Conservation (phyloP, 2,888 invertebrate species). For the Amphiduros pacificus region DNA sequence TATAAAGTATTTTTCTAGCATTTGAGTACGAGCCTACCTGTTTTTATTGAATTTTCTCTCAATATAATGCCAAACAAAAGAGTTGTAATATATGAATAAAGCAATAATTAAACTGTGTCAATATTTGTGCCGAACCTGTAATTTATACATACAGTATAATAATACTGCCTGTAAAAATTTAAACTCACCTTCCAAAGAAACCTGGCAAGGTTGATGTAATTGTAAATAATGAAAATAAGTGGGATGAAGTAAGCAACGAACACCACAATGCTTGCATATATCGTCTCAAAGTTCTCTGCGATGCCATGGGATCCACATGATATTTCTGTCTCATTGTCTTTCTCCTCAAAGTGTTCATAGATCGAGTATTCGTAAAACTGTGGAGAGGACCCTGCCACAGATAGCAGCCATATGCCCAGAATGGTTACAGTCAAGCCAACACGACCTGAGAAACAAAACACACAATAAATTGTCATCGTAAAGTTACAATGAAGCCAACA, state of each 20-base stretch:
- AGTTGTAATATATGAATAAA: too few species aligned
- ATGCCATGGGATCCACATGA: conserved; percentile 11
- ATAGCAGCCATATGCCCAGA: neutral
- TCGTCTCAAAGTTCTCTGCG: conserved; percentile 9
- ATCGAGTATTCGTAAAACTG: conserved; percentile 11
- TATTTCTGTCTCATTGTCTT: neutral
- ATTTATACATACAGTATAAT: too few species aligned
- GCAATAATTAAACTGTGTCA: too few species aligned
- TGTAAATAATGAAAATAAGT: conserved; percentile 7
- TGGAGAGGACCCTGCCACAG: neutral
- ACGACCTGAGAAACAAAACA: too few species aligned
- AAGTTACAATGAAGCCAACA: too few species aligned
- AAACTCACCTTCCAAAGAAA: conserved; percentile 11
- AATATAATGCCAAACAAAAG: too few species aligned
- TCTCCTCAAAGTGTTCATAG: neutral
- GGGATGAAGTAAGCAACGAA: conserved; percentile 6
- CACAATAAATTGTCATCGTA: too few species aligned
- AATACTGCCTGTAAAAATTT: too few species aligned
- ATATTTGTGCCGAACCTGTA: too few species aligned
- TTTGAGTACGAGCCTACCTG: too few species aligned
- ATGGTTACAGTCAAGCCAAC: neutral
- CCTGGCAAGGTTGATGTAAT: conserved; percentile 1
- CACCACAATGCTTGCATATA: conserved; percentile 9
- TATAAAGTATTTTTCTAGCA: too few species aligned
- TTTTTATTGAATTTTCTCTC: too few species aligned